phyloP scores from a whole-genome alignment of 2,797 vertebrate species.

The Tympanoctomys barrerae region DNA sequence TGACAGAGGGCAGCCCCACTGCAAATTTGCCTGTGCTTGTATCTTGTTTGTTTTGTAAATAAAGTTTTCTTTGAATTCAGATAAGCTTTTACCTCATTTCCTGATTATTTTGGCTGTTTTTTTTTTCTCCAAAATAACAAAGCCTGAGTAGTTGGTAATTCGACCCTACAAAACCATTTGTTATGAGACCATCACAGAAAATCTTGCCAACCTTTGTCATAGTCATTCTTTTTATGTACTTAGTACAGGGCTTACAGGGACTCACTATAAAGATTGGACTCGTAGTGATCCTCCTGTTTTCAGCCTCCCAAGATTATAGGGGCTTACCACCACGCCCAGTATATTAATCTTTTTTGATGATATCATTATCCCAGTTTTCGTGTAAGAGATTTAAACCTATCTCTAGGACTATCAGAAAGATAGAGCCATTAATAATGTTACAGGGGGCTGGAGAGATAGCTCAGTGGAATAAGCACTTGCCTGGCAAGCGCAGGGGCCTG shows the following conservation, averaged over 20 bases:
- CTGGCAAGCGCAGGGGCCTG: too few relatives aligned
- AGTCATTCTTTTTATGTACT: background rate
- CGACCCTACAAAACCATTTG: background rate
- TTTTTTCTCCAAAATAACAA: background rate
- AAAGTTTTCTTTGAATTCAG: background rate
- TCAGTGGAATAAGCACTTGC: too few relatives aligned
- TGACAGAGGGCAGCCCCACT: rapidly evolving
- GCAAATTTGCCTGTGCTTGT: background rate
- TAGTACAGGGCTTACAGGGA: too few relatives aligned
- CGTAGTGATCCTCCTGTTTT: too few relatives aligned
- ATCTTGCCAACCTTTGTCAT: background rate
- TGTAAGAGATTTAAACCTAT: background rate
- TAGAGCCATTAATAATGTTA: background rate
- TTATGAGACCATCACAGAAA: background rate
- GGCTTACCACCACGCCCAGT: too few relatives aligned
- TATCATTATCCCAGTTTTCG: background rate
- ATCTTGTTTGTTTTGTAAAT: background rate
- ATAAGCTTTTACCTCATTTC: rapidly evolving
- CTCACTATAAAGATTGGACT: too few relatives aligned
- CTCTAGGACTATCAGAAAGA: background rate
- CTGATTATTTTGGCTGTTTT: background rate
- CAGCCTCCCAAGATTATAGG: too few relatives aligned
- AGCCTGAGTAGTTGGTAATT: background rate
- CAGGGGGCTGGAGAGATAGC: too few relatives aligned
- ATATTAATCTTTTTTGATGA: background rate